Evolutionary conservation across 2,888 invertebrate species (phyloP).

Genomic region (Hyles lineata): DNA sequence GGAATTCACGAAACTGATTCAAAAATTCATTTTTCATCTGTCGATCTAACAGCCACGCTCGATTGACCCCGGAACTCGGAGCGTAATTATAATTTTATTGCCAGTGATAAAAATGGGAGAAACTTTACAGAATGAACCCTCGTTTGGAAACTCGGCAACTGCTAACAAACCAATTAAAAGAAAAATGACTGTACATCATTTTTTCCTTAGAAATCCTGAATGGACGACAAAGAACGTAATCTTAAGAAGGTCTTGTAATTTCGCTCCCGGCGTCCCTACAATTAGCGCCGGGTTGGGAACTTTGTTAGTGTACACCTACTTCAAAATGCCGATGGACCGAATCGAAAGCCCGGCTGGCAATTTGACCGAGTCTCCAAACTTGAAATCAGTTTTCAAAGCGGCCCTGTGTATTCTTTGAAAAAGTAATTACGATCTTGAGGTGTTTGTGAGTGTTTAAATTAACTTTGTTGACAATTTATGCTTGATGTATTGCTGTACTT

Average conservation of each 20-base stretch:
- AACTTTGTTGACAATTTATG: constrained; percentile 27
- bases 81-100: constrained; percentile 52
- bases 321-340: constrained; percentile 40
- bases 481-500: neutral
- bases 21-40: neutral
- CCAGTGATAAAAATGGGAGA: constrained; percentile 40
- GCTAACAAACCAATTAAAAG: constrained; percentile 56
- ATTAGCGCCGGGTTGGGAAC: constrained; percentile 50
- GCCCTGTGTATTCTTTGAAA: constrained; percentile 35
- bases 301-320: constrained; percentile 56
- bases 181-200: constrained; percentile 42
- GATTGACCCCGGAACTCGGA: constrained; percentile 39
- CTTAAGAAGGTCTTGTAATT: constrained; percentile 52
- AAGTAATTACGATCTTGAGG: constrained; percentile 34
- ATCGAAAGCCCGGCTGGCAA: constrained; percentile 35
- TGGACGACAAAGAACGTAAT: constrained; percentile 47
- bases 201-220: constrained; percentile 41
- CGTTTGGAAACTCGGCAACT: constrained; percentile 46
- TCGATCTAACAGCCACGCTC: constrained; percentile 11
- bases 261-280: constrained; percentile 46
- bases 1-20: neutral
- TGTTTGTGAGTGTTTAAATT: constrained; percentile 32
- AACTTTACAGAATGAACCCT: constrained; percentile 40
- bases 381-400: constrained; percentile 49
- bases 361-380: constrained; percentile 41